phyloP scores from a whole-genome alignment of 2,888 invertebrate species.

The Pimpla rufipes region DNA sequence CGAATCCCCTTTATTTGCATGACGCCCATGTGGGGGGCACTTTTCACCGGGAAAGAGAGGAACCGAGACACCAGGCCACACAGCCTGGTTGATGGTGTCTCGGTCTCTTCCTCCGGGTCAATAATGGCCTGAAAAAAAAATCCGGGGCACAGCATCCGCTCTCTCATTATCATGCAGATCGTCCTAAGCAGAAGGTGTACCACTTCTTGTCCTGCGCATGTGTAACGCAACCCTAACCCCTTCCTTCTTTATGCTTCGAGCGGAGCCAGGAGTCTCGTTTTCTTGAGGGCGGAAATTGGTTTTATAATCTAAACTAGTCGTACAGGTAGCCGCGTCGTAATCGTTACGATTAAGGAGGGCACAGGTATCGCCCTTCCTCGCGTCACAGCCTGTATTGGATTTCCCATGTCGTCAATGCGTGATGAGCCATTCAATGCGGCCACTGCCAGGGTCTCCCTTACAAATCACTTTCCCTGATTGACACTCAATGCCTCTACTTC shows the following conservation, averaged over 20 bases:
- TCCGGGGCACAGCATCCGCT: conserved; percentile 79
- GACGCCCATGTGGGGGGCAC: conserved; percentile 49
- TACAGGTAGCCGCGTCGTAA: conserved; percentile 63
- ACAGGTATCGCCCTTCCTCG: conserved; percentile 4
- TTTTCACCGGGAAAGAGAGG: too few relatives aligned
- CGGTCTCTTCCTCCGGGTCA: too few relatives aligned
- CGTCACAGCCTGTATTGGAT: conserved; percentile 57
- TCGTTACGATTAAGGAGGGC: conserved; percentile 68
- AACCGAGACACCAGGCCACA: conserved; percentile 38
- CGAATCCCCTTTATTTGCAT: conserved; percentile 73
- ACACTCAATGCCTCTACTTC: conserved; percentile 80
- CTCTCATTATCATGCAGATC: conserved; percentile 76
- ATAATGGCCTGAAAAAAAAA: conserved; percentile 69
- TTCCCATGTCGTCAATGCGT: conserved; percentile 55
- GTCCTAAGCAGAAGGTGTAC: conserved; percentile 11
- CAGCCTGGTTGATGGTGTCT: not conserved
- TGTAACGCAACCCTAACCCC: conserved; percentile 41
- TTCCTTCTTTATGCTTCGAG: conserved; percentile 29
- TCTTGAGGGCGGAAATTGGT: conserved; percentile 81
- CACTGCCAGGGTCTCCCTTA: conserved; percentile 72
- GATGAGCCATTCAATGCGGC: conserved; percentile 53
- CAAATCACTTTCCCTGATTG: conserved; percentile 85
- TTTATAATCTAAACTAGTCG: conserved; percentile 78
- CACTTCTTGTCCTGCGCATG: conserved; percentile 14
- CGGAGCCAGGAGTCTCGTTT: conserved; percentile 69